Evolutionary conservation across 1,140 invertebrate genomes (phyloP), one percentile per base, ranked within the genome.

Genomic region (Papilio polytes): DNA sequence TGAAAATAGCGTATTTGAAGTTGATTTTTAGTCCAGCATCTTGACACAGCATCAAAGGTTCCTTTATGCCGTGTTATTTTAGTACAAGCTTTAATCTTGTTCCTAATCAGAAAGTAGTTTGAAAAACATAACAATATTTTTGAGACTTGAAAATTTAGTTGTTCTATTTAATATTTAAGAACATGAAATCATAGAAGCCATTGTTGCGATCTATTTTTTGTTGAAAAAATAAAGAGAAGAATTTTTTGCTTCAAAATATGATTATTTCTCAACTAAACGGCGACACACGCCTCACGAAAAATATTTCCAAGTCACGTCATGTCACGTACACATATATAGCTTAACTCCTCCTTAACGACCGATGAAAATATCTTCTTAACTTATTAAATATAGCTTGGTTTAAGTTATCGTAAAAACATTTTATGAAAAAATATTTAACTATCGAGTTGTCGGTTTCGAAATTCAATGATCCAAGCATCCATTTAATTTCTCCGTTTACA

Each of bases 251-350:
- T 15, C 63, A 26, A 70, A 70, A 70, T 70, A 70, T 70, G 22
- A 70, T 36, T 15, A 70, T 31, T 70, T 36, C 4, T 20, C 20
- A 70, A 70, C 31, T 70, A 70, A 31, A 70, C 63, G 63, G 63
- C 63, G 63, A 70, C 26, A 70, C 26, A 31, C 63, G 63, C 63
- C 63, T 31, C 63, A 31, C 63, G 22, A 31, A 70, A 70, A 70
- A 31, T 31, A 70, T 31, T 70, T 70, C 13, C 63, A 70, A 70
- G 22, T 70, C 63, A 70, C 63, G 63, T 70, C 10, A 70, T 15
- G 63, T 70, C 63, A 70, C 63, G 63, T 70, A 31, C 63, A 66
- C 63, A 13, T 70, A 70, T 36, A 26, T 70, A 70, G 63, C 63
- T 70, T 70, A 70, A 70, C 63, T 70, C 15, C 20, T 20, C 63